Percentiles rank a stretch among this genome's conserved stretches.
Evolutionary conservation across 1,140 invertebrate genomes (phyloP).

Genomic region (Calliphora vicina): DNA sequence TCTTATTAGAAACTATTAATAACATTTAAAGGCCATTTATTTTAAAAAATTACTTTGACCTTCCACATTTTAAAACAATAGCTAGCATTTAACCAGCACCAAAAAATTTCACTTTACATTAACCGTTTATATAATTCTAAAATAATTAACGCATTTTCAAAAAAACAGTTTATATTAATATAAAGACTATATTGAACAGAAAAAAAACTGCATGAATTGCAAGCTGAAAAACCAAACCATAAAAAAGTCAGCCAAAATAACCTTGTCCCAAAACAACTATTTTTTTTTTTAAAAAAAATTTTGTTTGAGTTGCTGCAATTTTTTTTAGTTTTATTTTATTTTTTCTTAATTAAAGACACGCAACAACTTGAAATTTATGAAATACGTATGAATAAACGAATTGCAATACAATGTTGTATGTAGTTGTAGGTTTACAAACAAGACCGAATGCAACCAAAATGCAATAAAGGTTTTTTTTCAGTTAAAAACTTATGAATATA

Average conservation of each 20-base stretch:
- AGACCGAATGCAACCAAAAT: too few species aligned
- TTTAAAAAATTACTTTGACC: not conserved
- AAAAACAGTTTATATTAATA: not conserved
- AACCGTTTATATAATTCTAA: not conserved
- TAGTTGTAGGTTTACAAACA: too few species aligned
- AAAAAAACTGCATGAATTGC: not conserved
- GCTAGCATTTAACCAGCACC: too few species aligned
- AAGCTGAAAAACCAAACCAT: not conserved
- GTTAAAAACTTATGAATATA: too few species aligned
- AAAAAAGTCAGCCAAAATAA: conserved; percentile 39
- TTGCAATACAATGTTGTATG: not conserved
- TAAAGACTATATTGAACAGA: too few species aligned
- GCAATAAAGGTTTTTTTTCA: too few species aligned
- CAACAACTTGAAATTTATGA: conserved; percentile 29
- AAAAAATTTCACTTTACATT: not conserved
- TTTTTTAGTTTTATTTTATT: not conserved
- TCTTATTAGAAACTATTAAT: not conserved
- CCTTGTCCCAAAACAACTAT: conserved; percentile 60
- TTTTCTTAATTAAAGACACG: conserved; percentile 37
- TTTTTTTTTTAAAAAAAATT: not conserved
- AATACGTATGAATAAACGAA: not conserved
- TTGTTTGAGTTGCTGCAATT: not conserved
- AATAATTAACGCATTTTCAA: not conserved
- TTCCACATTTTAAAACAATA: not conserved
- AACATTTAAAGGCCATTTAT: not conserved